Conservation (phyloP, 2,888 invertebrate species). For the Drosophila atripex region DNA sequence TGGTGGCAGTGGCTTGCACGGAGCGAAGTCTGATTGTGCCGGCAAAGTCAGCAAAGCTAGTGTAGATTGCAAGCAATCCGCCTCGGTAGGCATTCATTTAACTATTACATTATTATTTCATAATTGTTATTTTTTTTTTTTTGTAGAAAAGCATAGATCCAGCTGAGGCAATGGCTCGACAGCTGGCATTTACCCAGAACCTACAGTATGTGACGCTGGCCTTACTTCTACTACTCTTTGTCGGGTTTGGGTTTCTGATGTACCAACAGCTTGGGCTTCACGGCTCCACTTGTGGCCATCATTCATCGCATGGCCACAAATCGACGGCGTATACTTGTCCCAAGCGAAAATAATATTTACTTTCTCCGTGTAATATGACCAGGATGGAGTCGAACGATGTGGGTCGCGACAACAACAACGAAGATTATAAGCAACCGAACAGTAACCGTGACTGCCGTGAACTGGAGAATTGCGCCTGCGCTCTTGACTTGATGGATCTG, state of each 20-base stretch:
- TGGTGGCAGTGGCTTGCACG: conserved; percentile 20
- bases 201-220: conserved; percentile 85
- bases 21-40: conserved; percentile 33
- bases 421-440: conserved; percentile 9
- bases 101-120: not conserved
- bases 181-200: conserved; percentile 84
- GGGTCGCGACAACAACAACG: conserved; percentile 41
- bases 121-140: not conserved
- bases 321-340: conserved; percentile 41
- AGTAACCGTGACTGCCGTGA: conserved; percentile 33
- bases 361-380: conserved; percentile 80
- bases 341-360: conserved; percentile 80
- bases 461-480: conserved; percentile 54
- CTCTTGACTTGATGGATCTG: conserved; percentile 44
- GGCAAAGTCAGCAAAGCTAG: conserved; percentile 5
- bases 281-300: not conserved
- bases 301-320: conserved; percentile 1
- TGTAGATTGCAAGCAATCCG: conserved; percentile 7
- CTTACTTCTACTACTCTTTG: conserved; percentile 83
- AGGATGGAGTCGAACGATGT: conserved; percentile 55
- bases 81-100: not conserved
- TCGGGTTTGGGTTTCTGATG: conserved; percentile 84
- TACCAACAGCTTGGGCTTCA: conserved; percentile 76
- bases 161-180: conserved; percentile 83
- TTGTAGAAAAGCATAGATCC: conserved; percentile 81